phyloP scores from a whole-genome alignment of 37 sponge, comb jelly and placozoan species.

The Trichoplax adhaerens region DNA sequence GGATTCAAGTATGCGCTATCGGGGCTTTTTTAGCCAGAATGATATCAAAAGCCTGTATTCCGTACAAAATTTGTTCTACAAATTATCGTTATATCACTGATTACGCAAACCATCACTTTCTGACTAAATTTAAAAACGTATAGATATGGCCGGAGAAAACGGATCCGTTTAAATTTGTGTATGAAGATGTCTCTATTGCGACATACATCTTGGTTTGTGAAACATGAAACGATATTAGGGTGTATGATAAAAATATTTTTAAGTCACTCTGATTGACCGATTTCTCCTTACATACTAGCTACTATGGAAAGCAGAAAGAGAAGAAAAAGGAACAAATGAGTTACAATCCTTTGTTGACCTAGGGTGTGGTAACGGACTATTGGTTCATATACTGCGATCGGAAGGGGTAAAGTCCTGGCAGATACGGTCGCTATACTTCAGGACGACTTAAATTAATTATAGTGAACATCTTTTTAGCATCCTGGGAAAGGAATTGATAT shows the following conservation, averaged over 20 bases:
- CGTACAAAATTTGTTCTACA: not conserved
- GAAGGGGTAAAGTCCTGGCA: conserved; percentile 56
- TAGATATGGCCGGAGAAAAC: conserved; percentile 80
- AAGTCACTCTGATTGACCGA: not conserved
- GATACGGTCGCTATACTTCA: not conserved
- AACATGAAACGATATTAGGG: not conserved
- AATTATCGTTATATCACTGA: not conserved
- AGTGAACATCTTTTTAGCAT: conserved; percentile 23
- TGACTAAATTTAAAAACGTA: not conserved
- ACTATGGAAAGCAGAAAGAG: conserved; percentile 85
- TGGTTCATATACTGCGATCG: conserved; percentile 67
- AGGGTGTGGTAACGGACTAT: conserved; percentile 96
- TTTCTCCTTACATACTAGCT: conserved; percentile 25
- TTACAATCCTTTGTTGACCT: conserved; percentile 86
- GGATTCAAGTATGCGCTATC: conserved; percentile 30
- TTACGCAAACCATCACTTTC: not conserved
- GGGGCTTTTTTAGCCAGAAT: too few species aligned
- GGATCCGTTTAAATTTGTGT: conserved; percentile 91
- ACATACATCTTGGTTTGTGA: conserved; percentile 65
- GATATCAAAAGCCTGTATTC: too few species aligned
- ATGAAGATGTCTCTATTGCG: conserved; percentile 92
- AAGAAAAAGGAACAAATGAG: conserved; percentile 5
- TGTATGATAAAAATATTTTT: not conserved
- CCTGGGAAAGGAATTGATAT: conserved; percentile 88
- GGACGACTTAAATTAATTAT: not conserved